These are phyloP conservation scores for Phengaris arion DNA, from an alignment of 2,888 invertebrate species.

Conservation along the genomic window DNA sequence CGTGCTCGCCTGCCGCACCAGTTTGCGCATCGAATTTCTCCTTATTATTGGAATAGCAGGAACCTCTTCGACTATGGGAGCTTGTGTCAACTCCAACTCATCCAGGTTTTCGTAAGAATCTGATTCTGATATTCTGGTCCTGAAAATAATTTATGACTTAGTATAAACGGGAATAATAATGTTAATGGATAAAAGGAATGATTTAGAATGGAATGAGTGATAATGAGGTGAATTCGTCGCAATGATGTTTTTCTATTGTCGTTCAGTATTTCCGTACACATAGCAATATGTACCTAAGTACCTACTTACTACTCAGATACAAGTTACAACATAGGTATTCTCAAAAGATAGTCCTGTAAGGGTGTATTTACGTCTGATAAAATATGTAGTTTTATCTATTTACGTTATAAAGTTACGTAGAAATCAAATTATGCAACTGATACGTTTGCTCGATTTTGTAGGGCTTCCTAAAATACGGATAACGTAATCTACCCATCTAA, in stretches of 20 bases:
- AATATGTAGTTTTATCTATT: not conserved
- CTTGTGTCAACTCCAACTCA: constrained; percentile 71
- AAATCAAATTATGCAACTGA: constrained; percentile 28
- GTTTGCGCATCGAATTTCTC: constrained; percentile 81
- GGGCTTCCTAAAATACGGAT: constrained; percentile 31
- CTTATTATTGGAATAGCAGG: constrained; percentile 50
- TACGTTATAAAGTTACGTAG: not conserved
- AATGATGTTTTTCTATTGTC: too few relatives aligned
- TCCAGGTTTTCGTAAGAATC: constrained; percentile 88
- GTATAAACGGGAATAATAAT: too few relatives aligned
- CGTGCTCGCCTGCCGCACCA: constrained; percentile 88
- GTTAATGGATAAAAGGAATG: not conserved
- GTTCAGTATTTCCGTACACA: too few relatives aligned
- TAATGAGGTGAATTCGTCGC: too few relatives aligned
- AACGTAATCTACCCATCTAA: constrained; percentile 22
- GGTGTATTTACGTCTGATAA: too few relatives aligned
- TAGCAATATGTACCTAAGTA: too few relatives aligned
- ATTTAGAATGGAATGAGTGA: too few relatives aligned
- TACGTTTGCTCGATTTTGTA: constrained; percentile 20
- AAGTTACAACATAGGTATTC: too few relatives aligned
- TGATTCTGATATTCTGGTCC: constrained; percentile 70
- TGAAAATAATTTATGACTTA: constrained; percentile 50
- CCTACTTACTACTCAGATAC: too few relatives aligned
- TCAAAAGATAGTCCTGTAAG: too few relatives aligned
- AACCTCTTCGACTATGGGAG: constrained; percentile 55